Evolutionary conservation across 2,797 vertebrate species (phyloP), one percentile per base, ranked within the genome.

Genomic region (Coregonus suidteri): DNA sequence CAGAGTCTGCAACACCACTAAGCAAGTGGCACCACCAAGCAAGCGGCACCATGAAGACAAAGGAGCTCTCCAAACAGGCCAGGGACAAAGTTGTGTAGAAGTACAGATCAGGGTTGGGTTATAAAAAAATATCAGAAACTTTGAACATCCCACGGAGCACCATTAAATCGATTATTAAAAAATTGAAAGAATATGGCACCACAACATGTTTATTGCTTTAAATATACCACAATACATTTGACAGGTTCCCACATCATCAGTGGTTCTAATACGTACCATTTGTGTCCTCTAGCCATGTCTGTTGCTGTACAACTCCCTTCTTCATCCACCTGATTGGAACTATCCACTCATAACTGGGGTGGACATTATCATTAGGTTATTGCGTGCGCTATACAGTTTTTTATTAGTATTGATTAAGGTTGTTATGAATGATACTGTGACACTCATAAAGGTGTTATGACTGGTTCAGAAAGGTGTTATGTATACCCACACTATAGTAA

Each of bases 321-420:
- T 18, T 97, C 78, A 79, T 85, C 91, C 94, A 97, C 0, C 86
- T 90, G 76, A 99, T 90, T 18, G 96, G 97, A 5, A 96, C 79
- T 0, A 93, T 94, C 97, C 98, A 99, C 74, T 73, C 15, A 86
- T 99, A 99, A 13, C 97, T 99, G 90, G 5, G 67, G 68, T 69
- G 9, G 67, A 35, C 16, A 20, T 70, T 11, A 41, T 70, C 30
- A 73, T 31, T 54, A 18, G 6, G 14, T 73, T 35, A 25, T 54
- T 6, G 15, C 30, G n/a, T n/a, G 53, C 37, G 59, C 31, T 16
- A 62, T 62, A 62, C n/a, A 25, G 2, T 7, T 20, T 62, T 7
- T 6, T 3, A 4, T 64, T 30, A 20, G 2, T 20, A 20, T 25
- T 59, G 1, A n/a, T 20, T 20, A 20, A 62, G 59, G 59, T 62